These are phyloP conservation scores for Hydrochoerus hydrochaeris DNA, from an alignment of 2,113 vertebrate species.

Conservation along the genomic window DNA sequence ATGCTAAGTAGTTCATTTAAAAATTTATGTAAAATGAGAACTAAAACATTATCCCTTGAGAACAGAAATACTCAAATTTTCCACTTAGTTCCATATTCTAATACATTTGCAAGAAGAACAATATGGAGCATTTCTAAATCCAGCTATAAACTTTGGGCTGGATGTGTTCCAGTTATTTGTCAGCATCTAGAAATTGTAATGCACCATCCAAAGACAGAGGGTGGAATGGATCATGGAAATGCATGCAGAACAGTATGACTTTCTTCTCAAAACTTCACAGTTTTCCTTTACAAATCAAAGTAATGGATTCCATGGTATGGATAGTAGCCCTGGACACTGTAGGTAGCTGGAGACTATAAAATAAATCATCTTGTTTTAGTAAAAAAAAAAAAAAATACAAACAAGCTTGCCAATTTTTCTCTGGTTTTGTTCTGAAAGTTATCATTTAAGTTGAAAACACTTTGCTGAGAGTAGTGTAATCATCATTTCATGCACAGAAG, in stretches of 20 bases:
- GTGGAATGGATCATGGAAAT: neutral
- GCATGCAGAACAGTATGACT: neutral
- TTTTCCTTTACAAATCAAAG: neutral
- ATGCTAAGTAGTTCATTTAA: neutral
- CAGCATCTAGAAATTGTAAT: neutral
- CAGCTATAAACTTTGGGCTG: neutral
- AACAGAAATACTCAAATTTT: neutral
- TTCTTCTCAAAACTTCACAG: neutral
- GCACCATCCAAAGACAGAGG: neutral
- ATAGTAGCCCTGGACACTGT: neutral
- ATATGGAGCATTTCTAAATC: neutral
- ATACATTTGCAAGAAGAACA: neutral
- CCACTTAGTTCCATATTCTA: neutral
- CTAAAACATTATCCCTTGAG: neutral
- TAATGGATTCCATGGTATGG: neutral
- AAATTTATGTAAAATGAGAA: neutral
- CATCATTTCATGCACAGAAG: neutral
- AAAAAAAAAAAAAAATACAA: neutral
- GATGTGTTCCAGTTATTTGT: neutral
- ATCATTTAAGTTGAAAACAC: neutral
- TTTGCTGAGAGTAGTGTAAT: neutral
- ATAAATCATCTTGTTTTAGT: neutral
- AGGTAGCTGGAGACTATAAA: neutral
- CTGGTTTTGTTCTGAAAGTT: constrained; percentile 5
- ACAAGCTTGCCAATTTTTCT: neutral